phyloP scores from a whole-genome alignment of 2,888 invertebrate genomes.

The Xestobium rufovillosum region DNA sequence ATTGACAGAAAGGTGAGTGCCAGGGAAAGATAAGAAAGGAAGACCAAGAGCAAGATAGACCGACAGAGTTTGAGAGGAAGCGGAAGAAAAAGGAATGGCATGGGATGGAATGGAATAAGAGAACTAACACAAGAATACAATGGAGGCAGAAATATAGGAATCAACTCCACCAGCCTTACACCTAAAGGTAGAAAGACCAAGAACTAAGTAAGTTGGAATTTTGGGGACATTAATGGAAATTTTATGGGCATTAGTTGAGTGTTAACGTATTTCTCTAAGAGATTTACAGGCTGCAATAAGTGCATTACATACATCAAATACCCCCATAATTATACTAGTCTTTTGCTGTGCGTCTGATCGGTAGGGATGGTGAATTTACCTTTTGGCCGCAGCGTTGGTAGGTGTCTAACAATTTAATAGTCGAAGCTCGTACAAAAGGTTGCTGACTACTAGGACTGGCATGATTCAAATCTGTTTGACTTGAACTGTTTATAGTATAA shows the following conservation, averaged over 20 bases:
- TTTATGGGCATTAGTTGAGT: no score
- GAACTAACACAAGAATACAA: background rate
- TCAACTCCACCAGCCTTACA: no score
- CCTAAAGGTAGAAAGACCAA: no score
- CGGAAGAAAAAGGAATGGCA: background rate
- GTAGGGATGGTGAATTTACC: conserved; percentile 36
- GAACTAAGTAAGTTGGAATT: no score
- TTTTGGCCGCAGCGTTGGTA: conserved; percentile 62
- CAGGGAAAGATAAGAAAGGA: conserved; percentile 1
- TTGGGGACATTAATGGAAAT: no score
- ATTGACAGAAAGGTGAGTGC: no score
- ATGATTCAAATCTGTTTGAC: conserved; percentile 34
- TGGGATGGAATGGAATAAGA: background rate
- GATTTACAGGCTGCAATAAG: no score
- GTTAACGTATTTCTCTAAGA: no score
- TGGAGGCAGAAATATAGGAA: background rate
- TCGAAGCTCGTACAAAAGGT: conserved; percentile 57
- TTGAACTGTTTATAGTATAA: conserved; percentile 43
- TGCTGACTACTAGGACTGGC: conserved; percentile 41
- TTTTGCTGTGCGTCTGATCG: no score
- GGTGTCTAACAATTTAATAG: conserved; percentile 60
- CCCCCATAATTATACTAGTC: no score
- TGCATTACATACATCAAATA: no score
- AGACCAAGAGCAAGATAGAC: background rate
- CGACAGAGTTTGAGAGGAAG: background rate